phyloP scores from a whole-genome alignment of 1,140 invertebrate genomes.

The Brachionus rubens region DNA sequence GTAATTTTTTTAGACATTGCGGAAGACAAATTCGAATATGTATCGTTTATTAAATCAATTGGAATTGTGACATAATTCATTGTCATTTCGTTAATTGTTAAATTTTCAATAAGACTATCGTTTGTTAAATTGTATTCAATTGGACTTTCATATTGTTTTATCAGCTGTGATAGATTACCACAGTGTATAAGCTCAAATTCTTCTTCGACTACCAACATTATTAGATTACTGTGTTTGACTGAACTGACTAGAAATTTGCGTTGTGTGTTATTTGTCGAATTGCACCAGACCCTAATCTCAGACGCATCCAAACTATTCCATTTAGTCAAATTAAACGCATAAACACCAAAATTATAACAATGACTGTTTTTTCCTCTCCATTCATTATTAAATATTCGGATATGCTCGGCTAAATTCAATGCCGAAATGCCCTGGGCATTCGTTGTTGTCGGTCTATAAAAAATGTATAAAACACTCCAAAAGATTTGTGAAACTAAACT shows the following conservation, averaged over 20 bases:
- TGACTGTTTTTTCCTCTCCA: constrained; percentile 39
- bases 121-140: neutral
- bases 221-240: constrained; percentile 35
- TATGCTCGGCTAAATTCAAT: constrained; percentile 21
- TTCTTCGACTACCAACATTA: constrained; percentile 37
- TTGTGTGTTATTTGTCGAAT: constrained; percentile 6
- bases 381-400: constrained; percentile 37
- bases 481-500: too few species aligned
- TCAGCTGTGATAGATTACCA: constrained; percentile 21
- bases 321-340: constrained; percentile 42
- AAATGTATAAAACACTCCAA: neutral
- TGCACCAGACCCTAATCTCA: constrained; percentile 24
- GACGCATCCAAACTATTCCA: constrained; percentile 31
- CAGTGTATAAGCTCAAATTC: constrained; percentile 36
- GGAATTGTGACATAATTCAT: too few species aligned
- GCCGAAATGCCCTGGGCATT: neutral
- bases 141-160: neutral
- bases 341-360: constrained; percentile 41
- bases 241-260: neutral
- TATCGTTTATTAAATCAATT: too few species aligned
- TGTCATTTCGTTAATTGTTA: neutral
- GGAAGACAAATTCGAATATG: neutral
- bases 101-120: neutral
- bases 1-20: too few species aligned
- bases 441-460: neutral